These are phyloP conservation scores for Thamnaconus septentrionalis DNA, from an alignment of 2,113 vertebrate species.

Conservation along the genomic window DNA sequence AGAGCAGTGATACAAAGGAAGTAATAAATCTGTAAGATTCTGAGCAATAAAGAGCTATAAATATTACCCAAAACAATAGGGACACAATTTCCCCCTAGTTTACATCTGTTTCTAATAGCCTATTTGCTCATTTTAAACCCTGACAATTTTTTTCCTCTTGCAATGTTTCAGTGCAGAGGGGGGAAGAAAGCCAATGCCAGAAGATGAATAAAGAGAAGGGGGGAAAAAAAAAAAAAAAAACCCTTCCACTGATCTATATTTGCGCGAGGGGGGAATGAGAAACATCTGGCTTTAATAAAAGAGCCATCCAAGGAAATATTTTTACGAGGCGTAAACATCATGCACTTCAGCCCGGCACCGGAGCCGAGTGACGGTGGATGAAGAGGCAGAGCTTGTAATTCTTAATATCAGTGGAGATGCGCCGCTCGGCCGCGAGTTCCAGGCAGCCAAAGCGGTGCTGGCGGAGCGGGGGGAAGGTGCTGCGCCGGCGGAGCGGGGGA, in stretches of 20 bases:
- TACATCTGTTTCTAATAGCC: too few relatives aligned
- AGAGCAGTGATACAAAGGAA: too few relatives aligned
- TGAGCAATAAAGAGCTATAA: too few relatives aligned
- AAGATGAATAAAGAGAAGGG: neutral
- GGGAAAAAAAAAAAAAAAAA: neutral
- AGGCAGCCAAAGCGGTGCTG: constrained; percentile 18
- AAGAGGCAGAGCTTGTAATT: constrained; percentile 2
- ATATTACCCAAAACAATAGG: too few relatives aligned
- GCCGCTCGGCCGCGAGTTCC: neutral
- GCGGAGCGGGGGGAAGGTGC: neutral
- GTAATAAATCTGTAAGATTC: too few relatives aligned
- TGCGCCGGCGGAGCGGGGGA: neutral
- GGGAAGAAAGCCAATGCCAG: constrained; percentile 1
- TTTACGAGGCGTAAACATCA: constrained; percentile 43
- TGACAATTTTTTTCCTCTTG: too few relatives aligned
- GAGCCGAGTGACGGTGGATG: neutral
- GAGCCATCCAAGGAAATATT: constrained; percentile 30
- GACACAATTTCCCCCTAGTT: too few relatives aligned
- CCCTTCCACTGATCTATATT: neutral
- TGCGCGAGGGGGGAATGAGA: neutral
- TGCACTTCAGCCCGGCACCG: constrained; percentile 15
- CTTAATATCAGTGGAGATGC: constrained; percentile 7
- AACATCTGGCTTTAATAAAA: constrained; percentile 43
- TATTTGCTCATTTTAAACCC: too few relatives aligned
- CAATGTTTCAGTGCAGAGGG: neutral